These are phyloP conservation scores for Hemitrygon akajei DNA, from an alignment of 2,797 vertebrate species.

Conservation along the genomic window DNA sequence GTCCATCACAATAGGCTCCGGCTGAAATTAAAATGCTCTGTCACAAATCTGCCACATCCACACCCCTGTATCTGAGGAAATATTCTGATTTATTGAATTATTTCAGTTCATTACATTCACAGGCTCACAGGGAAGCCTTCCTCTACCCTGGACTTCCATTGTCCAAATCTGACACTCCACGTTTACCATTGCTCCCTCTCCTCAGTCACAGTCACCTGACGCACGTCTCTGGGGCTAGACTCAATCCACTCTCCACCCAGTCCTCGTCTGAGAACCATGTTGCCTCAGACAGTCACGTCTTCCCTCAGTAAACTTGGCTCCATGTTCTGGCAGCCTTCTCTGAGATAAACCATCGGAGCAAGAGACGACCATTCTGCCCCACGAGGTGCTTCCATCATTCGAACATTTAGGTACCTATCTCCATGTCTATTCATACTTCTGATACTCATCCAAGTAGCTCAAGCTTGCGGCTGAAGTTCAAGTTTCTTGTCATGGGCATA, in stretches of 20 bases:
- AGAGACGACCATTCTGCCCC: no score
- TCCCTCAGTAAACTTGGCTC: neutral
- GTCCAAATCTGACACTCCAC: no score
- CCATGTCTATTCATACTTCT: no score
- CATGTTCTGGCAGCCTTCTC: neutral
- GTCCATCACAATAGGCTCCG: neutral
- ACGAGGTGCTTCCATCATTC: no score
- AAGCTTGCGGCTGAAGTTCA: no score
- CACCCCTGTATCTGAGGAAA: neutral
- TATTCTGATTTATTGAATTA: neutral
- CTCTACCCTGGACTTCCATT: neutral
- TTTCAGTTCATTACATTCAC: neutral
- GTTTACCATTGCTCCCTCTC: neutral
- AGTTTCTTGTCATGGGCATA: no score
- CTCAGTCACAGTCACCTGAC: neutral
- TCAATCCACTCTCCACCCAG: neutral
- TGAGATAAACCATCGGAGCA: no score
- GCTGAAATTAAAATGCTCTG: neutral
- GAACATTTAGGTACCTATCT: no score
- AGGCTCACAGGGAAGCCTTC: neutral
- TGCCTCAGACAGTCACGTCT: neutral
- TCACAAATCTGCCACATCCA: slow-evolving; percentile 5
- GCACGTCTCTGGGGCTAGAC: neutral
- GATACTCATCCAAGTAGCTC: no score
- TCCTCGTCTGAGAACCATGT: neutral